Evolutionary conservation across 2,888 invertebrate species (phyloP), one percentile per base, ranked within the genome.

Genomic region (Epistrophella euchroma): DNA sequence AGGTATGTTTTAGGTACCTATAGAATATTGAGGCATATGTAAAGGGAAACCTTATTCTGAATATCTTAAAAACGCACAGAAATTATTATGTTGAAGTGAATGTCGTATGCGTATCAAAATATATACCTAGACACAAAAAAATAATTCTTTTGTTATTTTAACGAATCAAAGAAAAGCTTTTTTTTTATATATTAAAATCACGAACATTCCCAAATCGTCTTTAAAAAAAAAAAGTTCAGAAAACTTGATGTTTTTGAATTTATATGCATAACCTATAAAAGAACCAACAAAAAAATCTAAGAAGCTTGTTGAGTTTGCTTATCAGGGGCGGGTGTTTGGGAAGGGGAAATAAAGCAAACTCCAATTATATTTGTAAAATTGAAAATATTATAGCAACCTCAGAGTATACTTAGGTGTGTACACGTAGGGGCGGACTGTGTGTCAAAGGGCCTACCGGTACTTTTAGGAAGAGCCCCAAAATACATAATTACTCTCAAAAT

Each of bases 61-160:
- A 10, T 22, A 40, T 19, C 35, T 58, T 13, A n/a, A 28, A 45
- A 62, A 19, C n/a, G 15, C 25, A 47, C 47, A 28, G 10, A 64
- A 64, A 35, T n/a, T n/a, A n/a, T n/a, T 40, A 45, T 35, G 4
- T 4, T 25, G 9, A 47, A 47, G 19, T 35, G 19, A 4, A 35
- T 58, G 17, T 58, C 6, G 4, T 28, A 22, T 28, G 45, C n/a
- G 43, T 35, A 60, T 60, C 25, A 25, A 25, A 62, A 25, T 58
- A 58, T 47, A 17, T 25, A 50, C 15, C 5, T 7, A 25, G 13
- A 6, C 5, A 52, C 25, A 52, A 15, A 28, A 40, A 43, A 40
- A 45, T 25, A 47, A 32, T 47, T 17, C 45, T 47, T 66, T 66
- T 66, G 47, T 66, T 47, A 47, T 62, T 40, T 60, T 47, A 47